Base-by-base conservation (phyloP, 2,888 invertebrate genomes). In the Calameuta idolon region DNA sequence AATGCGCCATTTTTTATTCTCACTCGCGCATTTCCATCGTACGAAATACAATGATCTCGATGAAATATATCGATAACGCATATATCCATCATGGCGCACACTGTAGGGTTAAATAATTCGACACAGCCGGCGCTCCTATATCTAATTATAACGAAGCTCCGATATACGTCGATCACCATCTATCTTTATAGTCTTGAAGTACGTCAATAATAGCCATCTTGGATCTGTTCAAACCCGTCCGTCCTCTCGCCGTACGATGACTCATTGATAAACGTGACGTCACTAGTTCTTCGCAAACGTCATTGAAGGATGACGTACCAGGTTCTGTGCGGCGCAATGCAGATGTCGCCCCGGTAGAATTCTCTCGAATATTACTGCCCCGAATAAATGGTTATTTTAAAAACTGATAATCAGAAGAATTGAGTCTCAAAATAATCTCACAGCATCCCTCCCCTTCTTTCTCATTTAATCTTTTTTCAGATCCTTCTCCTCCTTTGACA, bases 371-470 rank as follows among this genome's bases (percentile, higher is more conserved):
- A 55, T 55, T 23, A 23, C 9, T 5, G 5, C 2, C 0, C 2
- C 55, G 55, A 23, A 55, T 23, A 23, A 15, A 23, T 23, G 0
- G 23, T 23, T 23, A 55, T 23, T 55, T 9, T 55, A 23, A 55
- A 55, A 2, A 2, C 55, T 2, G 55, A 9, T 55, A 55, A 55
- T 9, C 23, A 9, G 9, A 55, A 23, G 23, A 55, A 55, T 55
- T 23, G 23, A 55, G 55, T 23, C 40, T 68, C 79, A 74, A 76
- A 77, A 77, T 75, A 77, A 77, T 34, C 37, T 76, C 31, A 33
- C 69, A 68, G 69, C 40, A 68, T 55, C 79, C 15, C 37, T 9
- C 55, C 15, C 40, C 73, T 77, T 35, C 71, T 76, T 23, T 2
- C 23, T 23, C 9, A 69, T 40, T 75, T 77, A 75, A 34, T 75